A percentile compares a stretch with the other conserved stretches of the same genome.
Evolutionary conservation across 2,113 vertebrate genomes (phyloP).

Genomic region (Actinemys pallida): DNA sequence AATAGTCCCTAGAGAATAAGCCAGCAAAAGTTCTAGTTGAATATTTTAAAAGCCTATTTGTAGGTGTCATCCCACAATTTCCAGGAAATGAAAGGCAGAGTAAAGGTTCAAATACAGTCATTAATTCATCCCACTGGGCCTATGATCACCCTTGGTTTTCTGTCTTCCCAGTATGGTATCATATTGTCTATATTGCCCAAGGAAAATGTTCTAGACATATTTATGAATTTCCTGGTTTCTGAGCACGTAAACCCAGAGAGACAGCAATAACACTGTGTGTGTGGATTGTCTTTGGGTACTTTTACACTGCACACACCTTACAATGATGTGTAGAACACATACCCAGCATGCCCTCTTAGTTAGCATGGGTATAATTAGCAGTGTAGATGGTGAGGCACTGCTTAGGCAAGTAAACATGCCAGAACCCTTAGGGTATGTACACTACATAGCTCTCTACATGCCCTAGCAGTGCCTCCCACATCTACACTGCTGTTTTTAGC

Average conservation of each 20-base stretch:
- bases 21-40: neutral
- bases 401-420: too few relatives aligned
- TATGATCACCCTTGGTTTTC: rapidly evolving
- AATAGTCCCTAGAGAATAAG: neutral
- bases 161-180: neutral
- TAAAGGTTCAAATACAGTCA: neutral
- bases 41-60: neutral
- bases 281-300: neutral
- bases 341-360: too few relatives aligned
- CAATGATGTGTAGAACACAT: too few relatives aligned
- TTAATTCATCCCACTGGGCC: neutral
- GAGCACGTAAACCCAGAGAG: neutral
- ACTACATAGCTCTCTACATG: too few relatives aligned
- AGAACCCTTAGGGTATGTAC: too few relatives aligned
- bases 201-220: neutral
- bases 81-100: neutral
- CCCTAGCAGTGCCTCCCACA: too few relatives aligned
- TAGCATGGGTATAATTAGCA: too few relatives aligned
- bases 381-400: too few relatives aligned
- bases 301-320: too few relatives aligned
- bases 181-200: neutral
- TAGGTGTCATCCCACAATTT: neutral
- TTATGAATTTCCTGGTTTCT: neutral
- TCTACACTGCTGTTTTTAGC: too few relatives aligned
- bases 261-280: neutral